Percentiles rank a stretch among this genome's conserved stretches.
Conservation (phyloP, 2,797 vertebrate species). For the Naso thynnoides region DNA sequence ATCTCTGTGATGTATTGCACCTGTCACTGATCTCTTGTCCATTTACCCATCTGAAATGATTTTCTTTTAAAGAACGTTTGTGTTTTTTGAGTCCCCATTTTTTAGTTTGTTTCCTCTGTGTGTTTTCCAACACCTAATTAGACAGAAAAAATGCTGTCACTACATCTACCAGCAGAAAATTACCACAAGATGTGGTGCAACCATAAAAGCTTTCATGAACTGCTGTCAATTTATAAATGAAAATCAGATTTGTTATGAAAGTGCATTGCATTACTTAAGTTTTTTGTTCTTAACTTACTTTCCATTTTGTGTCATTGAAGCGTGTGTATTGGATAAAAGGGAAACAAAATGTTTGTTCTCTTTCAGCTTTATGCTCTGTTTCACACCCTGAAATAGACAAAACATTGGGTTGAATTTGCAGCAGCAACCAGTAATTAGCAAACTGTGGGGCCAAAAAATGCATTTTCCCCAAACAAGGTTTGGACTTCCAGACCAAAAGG, state of each 20-base stretch:
- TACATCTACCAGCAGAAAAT: neutral
- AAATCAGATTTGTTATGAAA: neutral
- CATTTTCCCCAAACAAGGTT: slow-evolving; percentile 66
- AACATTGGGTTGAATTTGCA: slow-evolving; percentile 63
- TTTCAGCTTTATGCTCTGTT: slow-evolving; percentile 46
- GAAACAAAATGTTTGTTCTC: slow-evolving; percentile 40
- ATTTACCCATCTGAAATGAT: neutral
- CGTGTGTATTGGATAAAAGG: slow-evolving; percentile 29
- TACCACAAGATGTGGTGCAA: neutral
- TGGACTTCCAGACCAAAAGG: slow-evolving; percentile 52
- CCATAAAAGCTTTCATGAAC: neutral
- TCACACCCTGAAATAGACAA: slow-evolving; percentile 73
- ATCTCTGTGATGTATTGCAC: neutral
- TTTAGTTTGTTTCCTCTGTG: neutral
- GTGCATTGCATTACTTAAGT: neutral
- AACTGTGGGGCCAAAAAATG: slow-evolving; percentile 71
- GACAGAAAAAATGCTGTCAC: too few species aligned
- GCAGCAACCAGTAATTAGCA: slow-evolving; percentile 75
- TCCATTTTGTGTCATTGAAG: neutral
- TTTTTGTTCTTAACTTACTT: neutral
- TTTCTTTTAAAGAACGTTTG: neutral
- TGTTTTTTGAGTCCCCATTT: neutral
- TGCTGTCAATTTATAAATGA: neutral
- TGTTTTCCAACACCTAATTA: neutral
- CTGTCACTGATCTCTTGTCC: neutral